Evolutionary conservation across 2,113 vertebrate genomes (phyloP).

Genomic region (Gavia stellata): DNA sequence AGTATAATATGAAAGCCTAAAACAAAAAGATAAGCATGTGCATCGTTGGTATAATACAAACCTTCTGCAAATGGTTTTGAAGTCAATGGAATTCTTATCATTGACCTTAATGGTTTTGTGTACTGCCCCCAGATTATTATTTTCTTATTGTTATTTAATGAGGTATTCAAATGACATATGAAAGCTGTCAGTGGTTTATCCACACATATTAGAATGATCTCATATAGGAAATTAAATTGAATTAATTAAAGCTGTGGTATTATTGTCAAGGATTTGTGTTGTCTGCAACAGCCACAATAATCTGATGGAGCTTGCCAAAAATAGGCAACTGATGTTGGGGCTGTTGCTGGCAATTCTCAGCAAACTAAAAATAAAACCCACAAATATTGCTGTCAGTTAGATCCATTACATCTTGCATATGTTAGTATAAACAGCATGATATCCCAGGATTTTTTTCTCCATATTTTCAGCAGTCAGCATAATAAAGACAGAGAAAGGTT

Average conservation of each 20-base stretch:
- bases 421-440: neutral
- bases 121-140: neutral
- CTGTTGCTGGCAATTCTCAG: neutral
- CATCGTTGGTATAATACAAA: neutral
- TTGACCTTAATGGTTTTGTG: neutral
- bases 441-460: neutral
- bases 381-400: neutral
- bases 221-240: neutral
- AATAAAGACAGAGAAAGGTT: neutral
- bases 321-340: neutral
- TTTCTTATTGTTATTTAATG: neutral
- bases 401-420: neutral
- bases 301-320: neutral
- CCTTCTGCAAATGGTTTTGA: neutral
- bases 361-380: neutral
- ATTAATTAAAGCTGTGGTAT: neutral
- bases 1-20: neutral
- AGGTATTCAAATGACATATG: neutral
- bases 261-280: neutral
- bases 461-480: neutral
- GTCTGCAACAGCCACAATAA: neutral
- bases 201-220: neutral
- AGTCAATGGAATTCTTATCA: neutral
- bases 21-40: neutral
- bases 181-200: neutral